Percentiles rank a stretch among this genome's conserved stretches.
phyloP scores from a whole-genome alignment of 1,140 invertebrate genomes.

The Gryon sp. region DNA sequence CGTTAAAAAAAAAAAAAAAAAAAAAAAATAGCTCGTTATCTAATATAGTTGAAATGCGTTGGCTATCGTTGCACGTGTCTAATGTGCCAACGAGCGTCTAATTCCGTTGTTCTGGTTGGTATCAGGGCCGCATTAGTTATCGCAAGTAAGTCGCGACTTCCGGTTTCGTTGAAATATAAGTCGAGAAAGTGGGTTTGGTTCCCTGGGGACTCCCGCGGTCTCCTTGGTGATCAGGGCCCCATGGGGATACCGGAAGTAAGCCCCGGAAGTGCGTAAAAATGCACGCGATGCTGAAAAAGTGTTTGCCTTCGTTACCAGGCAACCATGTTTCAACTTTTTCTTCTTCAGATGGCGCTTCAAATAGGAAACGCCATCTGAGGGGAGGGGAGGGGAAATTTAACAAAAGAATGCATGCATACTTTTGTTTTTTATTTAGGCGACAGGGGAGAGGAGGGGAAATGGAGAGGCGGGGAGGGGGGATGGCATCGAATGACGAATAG shows the following conservation, averaged over 20 bases:
- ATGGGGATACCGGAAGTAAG: constrained; percentile 58
- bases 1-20: not conserved
- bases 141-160: constrained; percentile 22
- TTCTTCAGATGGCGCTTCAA: too few relatives aligned
- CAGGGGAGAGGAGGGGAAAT: constrained; percentile 27
- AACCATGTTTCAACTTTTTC: constrained; percentile 42
- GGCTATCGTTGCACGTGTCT: constrained; percentile 7
- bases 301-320: constrained; percentile 66
- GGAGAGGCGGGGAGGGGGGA: constrained; percentile 18
- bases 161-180: too few relatives aligned
- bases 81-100: constrained; percentile 58
- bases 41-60: constrained; percentile 12
- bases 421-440: constrained; percentile 7
- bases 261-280: constrained; percentile 54
- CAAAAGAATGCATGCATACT: too few relatives aligned
- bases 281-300: constrained; percentile 64
- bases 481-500: constrained; percentile 39
- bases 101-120: constrained; percentile 59
- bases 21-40: constrained; percentile 16
- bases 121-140: constrained; percentile 70
- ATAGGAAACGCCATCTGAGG: too few relatives aligned
- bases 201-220: constrained; percentile 70
- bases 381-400: too few relatives aligned
- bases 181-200: constrained; percentile 43
- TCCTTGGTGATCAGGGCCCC: constrained; percentile 68